Percentiles rank a stretch among this genome's conserved stretches.
phyloP scores from a whole-genome alignment of 1,140 invertebrate genomes.

The Eulimnadia texana region DNA sequence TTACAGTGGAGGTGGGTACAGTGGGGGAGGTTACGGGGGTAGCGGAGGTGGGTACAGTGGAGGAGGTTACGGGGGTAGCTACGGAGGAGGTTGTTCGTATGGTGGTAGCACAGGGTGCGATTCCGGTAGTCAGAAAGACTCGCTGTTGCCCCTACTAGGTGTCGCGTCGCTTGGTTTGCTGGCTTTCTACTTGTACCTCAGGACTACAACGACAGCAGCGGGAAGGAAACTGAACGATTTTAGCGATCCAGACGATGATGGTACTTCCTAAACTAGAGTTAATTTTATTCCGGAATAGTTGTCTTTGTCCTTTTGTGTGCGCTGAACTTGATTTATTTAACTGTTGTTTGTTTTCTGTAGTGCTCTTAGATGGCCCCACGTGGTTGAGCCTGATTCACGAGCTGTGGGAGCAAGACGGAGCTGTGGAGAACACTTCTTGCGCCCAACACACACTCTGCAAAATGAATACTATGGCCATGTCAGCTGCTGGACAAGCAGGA shows the following conservation, averaged over 20 bases:
- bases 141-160: slow-evolving; percentile 2
- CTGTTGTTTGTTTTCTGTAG: slow-evolving; percentile 1
- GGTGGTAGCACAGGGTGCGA: not conserved
- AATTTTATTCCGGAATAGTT: not conserved
- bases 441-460: slow-evolving; percentile 15
- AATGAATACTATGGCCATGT: slow-evolving; percentile 13
- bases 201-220: slow-evolving; percentile 11
- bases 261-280: not conserved
- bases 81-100: not conserved
- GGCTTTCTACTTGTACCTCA: slow-evolving; percentile 12
- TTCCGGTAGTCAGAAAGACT: slow-evolving; percentile 5
- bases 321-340: not conserved
- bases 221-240: not conserved
- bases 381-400: slow-evolving; percentile 16
- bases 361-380: slow-evolving; percentile 10
- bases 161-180: slow-evolving; percentile 10
- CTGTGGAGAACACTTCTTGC: slow-evolving; percentile 8
- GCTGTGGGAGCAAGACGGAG: slow-evolving; percentile 13
- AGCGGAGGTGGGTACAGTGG: slow-evolving; percentile 2
- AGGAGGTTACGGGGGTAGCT: not conserved
- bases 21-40: not conserved
- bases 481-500: slow-evolving; percentile 2
- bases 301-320: not conserved
- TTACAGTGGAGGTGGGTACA: not conserved
- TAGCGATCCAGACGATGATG: slow-evolving; percentile 6